phyloP scores from a whole-genome alignment of 2,797 vertebrate species.

The Manis crassicaudata region DNA sequence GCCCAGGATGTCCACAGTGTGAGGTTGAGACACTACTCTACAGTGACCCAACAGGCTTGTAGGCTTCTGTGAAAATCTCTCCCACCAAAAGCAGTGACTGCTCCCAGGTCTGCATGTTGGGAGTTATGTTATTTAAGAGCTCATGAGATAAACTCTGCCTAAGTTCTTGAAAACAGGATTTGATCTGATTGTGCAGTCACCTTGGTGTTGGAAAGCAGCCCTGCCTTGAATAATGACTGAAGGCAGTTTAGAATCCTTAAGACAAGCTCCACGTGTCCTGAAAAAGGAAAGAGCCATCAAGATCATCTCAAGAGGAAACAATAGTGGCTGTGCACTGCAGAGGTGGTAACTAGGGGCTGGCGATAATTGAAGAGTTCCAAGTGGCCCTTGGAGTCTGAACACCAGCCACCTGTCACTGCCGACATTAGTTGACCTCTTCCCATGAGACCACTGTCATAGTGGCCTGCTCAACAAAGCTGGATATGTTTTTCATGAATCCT shows the following conservation, averaged over 20 bases:
- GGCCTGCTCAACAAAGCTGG: not conserved
- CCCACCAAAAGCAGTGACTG: not conserved
- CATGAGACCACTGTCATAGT: not conserved
- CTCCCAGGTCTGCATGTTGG: not conserved
- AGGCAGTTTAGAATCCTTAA: not conserved
- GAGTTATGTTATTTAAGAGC: not conserved
- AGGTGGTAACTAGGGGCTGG: not conserved
- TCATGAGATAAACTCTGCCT: not conserved
- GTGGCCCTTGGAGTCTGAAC: not conserved
- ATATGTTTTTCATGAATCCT: not conserved
- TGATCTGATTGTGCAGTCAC: not conserved
- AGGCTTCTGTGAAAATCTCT: not conserved
- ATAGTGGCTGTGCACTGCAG: not conserved
- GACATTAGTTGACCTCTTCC: not conserved
- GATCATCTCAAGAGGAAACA: not conserved
- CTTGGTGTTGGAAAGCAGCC: not conserved
- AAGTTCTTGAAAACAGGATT: not conserved
- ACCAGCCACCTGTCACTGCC: not conserved
- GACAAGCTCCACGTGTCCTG: not conserved
- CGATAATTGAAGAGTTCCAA: not conserved
- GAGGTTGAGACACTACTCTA: not conserved
- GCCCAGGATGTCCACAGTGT: not conserved
- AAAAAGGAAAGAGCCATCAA: not conserved
- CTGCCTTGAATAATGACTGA: not conserved
- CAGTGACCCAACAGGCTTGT: not conserved